A percentile compares a stretch with the other conserved stretches of the same genome.
Conservation (phyloP, 2,113 vertebrate genomes). For the Lontra canadensis region DNA sequence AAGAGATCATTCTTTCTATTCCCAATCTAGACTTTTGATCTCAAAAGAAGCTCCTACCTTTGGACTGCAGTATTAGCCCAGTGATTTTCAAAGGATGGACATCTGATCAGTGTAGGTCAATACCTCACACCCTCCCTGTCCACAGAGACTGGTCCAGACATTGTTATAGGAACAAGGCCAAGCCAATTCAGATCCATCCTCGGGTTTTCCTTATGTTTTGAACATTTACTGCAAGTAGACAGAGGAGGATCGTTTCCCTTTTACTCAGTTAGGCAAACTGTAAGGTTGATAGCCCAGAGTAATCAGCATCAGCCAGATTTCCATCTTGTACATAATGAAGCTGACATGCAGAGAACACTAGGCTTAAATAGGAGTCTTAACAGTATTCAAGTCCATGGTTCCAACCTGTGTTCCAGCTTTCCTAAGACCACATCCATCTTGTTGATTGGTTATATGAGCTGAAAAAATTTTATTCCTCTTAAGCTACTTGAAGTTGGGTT, state of each 20-base stretch:
- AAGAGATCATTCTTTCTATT: neutral
- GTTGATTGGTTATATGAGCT: neutral
- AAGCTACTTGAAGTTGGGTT: neutral
- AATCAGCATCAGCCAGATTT: neutral
- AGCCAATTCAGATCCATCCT: neutral
- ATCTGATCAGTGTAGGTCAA: neutral
- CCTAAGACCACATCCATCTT: neutral
- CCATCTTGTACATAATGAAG: neutral
- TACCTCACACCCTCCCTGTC: neutral
- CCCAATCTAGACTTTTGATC: neutral
- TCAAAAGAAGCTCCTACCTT: neutral
- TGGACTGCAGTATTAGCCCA: neutral
- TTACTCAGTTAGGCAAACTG: neutral
- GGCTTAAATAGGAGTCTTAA: neutral
- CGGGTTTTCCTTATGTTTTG: neutral
- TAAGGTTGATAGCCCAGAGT: neutral
- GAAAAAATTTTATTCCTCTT: neutral
- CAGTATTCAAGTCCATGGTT: neutral
- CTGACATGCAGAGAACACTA: neutral
- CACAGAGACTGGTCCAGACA: neutral
- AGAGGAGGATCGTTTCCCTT: neutral
- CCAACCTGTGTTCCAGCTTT: neutral
- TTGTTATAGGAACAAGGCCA: neutral
- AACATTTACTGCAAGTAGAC: neutral
- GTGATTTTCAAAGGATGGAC: neutral